These are phyloP conservation scores for Caenorhabditis virilis DNA, from an alignment of 2,888 invertebrate genomes.

Conservation along the genomic window DNA sequence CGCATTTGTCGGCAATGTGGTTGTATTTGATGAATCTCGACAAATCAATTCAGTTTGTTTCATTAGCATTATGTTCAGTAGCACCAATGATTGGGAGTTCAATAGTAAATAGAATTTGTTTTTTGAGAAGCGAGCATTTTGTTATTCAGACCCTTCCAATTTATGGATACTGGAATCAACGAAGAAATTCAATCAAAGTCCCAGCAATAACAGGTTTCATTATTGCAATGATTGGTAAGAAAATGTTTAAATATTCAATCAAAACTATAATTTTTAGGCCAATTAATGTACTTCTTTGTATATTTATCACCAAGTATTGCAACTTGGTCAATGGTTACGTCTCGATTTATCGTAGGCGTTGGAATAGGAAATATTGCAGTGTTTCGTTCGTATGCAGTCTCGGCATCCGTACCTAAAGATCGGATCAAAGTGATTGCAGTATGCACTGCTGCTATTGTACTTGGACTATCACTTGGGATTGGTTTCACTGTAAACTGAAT, in stretches of 20 bases:
- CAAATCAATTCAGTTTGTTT: too few species aligned
- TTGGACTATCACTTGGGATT: constrained; percentile 46
- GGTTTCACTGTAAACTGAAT: too few species aligned
- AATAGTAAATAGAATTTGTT: too few species aligned
- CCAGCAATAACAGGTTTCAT: constrained; percentile 43
- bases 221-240: constrained; percentile 37
- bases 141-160: constrained; percentile 40
- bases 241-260: too few species aligned
- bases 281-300: constrained; percentile 22
- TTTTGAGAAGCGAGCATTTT: too few species aligned
- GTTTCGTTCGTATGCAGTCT: constrained; percentile 41
- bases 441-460: constrained; percentile 46
- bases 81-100: too few species aligned
- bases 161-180: constrained; percentile 49
- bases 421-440: constrained; percentile 46
- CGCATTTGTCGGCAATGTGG: too few species aligned
- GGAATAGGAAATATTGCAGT: constrained; percentile 47
- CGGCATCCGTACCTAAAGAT: constrained; percentile 44
- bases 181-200: constrained; percentile 32
- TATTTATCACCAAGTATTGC: constrained; percentile 8
- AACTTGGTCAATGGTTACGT: constrained; percentile 44
- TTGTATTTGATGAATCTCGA: too few species aligned
- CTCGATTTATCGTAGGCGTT: constrained; percentile 38
- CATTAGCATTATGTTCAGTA: too few species aligned
- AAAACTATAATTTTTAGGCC: too few species aligned